Evolutionary conservation across 2,113 vertebrate species (phyloP).

Genomic region (Carlito syrichta): DNA sequence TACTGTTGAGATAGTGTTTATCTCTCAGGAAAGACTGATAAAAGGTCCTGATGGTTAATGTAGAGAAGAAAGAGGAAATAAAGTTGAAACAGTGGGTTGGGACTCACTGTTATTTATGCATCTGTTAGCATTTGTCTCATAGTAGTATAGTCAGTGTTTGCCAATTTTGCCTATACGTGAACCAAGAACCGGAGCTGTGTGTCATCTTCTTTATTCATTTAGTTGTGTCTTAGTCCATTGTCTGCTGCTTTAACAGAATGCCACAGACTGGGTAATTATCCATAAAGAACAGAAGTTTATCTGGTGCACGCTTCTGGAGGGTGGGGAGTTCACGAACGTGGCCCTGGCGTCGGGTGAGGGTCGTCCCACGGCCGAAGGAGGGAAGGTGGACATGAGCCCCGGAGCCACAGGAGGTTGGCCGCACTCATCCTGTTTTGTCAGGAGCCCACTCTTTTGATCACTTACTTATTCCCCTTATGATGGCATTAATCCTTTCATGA

Average conservation of each 20-base stretch:
- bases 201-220: neutral
- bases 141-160: neutral
- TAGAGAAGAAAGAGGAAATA: constrained; percentile 7
- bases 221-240: neutral
- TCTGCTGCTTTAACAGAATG: neutral
- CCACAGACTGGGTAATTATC: neutral
- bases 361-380: neutral
- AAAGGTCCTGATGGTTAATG: neutral
- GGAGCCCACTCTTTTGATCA: neutral
- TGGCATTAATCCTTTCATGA: neutral
- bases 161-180: neutral
- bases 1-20: neutral
- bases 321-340: neutral
- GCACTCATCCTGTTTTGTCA: neutral
- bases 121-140: neutral
- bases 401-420: neutral
- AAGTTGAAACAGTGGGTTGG: neutral
- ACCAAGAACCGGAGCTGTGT: neutral
- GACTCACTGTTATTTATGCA: neutral
- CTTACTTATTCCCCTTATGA: neutral
- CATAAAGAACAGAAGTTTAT: neutral
- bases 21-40: neutral
- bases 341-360: neutral
- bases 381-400: neutral
- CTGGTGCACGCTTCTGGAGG: neutral